Base-by-base conservation (phyloP, 2,113 vertebrate genomes). In the Etheostoma spectabile region DNA sequence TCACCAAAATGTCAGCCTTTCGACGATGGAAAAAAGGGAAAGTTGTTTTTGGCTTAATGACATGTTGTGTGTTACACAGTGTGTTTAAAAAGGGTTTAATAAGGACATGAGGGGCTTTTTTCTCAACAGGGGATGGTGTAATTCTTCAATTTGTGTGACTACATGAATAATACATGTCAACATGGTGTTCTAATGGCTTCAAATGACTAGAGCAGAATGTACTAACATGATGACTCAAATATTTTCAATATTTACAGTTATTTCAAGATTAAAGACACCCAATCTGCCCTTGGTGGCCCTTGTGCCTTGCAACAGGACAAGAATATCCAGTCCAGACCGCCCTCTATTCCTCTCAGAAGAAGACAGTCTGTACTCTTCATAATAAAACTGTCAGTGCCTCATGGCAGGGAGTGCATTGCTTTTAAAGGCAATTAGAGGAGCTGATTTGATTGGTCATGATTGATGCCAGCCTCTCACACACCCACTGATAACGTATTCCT, bases 401-500 rank as follows among this genome's bases (percentile, higher is more conserved):
- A 21, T 74, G 38, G 78, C 42, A 55, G 63, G 21, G 80, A 85
- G 63, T 57, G 63, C 63, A 68, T 5, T 52, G 77, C 82, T 86
- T 87, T 82, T 74, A 82, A 82, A 87, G 56, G 59, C 72, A 81
- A 87, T 85, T 70, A 80, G n/a, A 66, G 46, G 42, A 77, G 76
- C 16, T 88, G 70, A 88, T 91, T 85, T 90, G 88, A 92, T 79
- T 88, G 84, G 70, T 77, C 19, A 5, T 77, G 80, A 87, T 82
- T 84, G 79, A 90, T 75, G 74, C 59, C 77, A 73, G 74, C 74
- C 79, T 83, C 73, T 53, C 56, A 77, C 56, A 84, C 70, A 71
- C 59, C 42, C 60, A 65, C n/a, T 61, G 85, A 69, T 80, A 75
- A 82, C 79, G 79, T 51, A 77, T 68, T 82, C 72, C 60, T 64